These are phyloP conservation scores for Spermophilus dauricus DNA, from an alignment of 2,113 vertebrate species.

Conservation along the genomic window DNA sequence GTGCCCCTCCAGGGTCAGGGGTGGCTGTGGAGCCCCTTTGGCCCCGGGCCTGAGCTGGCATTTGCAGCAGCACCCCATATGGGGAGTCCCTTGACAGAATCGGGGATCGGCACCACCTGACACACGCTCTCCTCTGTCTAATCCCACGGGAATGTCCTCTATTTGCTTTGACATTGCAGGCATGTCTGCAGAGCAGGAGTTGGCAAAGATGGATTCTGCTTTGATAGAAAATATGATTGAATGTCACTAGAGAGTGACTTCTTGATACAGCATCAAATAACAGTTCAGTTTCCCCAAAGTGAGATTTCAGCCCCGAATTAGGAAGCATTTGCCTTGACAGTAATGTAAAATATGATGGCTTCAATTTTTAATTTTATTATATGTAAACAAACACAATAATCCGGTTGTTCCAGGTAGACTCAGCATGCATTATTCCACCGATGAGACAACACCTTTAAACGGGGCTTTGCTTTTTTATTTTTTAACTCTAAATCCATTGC, in stretches of 20 bases:
- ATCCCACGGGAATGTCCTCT: not conserved
- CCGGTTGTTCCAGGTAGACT: not conserved
- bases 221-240: slow-evolving; percentile 54
- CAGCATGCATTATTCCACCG: not conserved
- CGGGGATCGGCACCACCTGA: not conserved
- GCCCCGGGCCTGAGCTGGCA: not conserved
- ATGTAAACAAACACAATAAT: not conserved
- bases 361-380: slow-evolving; percentile 8
- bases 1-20: not conserved
- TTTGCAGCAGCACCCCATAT: not conserved
- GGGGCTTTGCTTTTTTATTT: not conserved
- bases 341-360: not conserved
- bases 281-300: not conserved
- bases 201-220: slow-evolving; percentile 7
- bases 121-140: not conserved
- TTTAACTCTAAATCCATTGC: not conserved
- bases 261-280: slow-evolving; percentile 14
- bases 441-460: not conserved
- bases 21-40: not conserved
- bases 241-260: slow-evolving; percentile 60
- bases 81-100: not conserved
- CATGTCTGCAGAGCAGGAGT: not conserved
- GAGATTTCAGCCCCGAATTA: slow-evolving; percentile 4
- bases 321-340: slow-evolving; percentile 1
- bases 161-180: not conserved